Percentiles rank a stretch among this genome's conserved stretches.
phyloP scores from a whole-genome alignment of 2,888 invertebrate species.

The Zygothrica quintamaculata region DNA sequence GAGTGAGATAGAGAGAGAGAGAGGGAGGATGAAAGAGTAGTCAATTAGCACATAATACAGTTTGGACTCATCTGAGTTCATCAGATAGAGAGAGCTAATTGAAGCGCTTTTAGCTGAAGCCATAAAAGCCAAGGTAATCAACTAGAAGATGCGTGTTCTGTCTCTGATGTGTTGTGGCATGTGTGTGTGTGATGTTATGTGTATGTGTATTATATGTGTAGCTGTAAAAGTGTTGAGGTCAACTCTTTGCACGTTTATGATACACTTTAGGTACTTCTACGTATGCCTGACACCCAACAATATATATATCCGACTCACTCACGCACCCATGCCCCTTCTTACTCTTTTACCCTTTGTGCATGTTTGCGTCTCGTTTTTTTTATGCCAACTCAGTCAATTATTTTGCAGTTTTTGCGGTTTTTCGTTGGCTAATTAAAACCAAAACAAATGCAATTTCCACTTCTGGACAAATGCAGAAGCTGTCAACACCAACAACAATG shows the following conservation, averaged over 20 bases:
- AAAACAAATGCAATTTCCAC: conserved; percentile 74
- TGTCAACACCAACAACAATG: conserved; percentile 37
- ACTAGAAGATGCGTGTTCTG: conserved; percentile 18
- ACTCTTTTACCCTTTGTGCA: neutral
- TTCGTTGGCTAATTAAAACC: conserved; percentile 68
- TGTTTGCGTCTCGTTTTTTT: neutral
- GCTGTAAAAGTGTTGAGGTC: conserved; percentile 53
- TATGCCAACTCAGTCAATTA: conserved; percentile 47
- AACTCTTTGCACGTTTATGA: conserved; percentile 43
- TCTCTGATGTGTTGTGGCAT: conserved; percentile 1
- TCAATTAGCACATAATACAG: conserved; percentile 77
- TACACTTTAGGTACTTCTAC: conserved; percentile 40
- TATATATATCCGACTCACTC: neutral
- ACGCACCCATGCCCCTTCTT: neutral
- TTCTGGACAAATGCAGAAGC: conserved; percentile 45
- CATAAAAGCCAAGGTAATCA: conserved; percentile 55
- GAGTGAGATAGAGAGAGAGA: conserved; percentile 11
- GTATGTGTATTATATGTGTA: neutral
- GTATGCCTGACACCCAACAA: neutral
- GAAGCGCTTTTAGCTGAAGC: conserved; percentile 67
- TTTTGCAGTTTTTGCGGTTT: conserved; percentile 52
- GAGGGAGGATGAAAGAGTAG: conserved; percentile 51
- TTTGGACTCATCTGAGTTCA: conserved; percentile 71
- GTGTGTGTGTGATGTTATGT: neutral
- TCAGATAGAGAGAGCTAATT: conserved; percentile 70